These are phyloP conservation scores for Acanthococcus lagerstroemiae DNA, from an alignment of 2,888 invertebrate genomes.

Conservation along the genomic window DNA sequence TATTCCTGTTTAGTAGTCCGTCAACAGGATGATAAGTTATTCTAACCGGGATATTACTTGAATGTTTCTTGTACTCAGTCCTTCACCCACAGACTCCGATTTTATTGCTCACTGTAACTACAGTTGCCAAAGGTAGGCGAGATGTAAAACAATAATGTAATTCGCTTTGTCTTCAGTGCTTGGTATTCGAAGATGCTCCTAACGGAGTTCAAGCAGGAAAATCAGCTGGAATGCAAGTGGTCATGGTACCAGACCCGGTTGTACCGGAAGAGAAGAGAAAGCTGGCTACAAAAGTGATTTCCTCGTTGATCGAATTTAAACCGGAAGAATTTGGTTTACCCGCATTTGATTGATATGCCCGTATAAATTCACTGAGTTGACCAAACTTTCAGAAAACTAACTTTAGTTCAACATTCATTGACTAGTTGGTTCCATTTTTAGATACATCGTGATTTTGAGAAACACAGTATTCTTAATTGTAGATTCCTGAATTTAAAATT, in stretches of 20 bases:
- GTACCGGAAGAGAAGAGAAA: constrained; percentile 45
- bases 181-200: constrained; percentile 87
- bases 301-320: constrained; percentile 63
- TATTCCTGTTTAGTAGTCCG: too few species aligned
- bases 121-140: too few species aligned
- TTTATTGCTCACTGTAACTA: too few species aligned
- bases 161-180: constrained; percentile 47
- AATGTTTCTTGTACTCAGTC: too few species aligned
- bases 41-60: too few species aligned
- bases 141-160: neutral
- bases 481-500: too few species aligned
- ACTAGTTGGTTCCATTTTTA: neutral
- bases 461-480: too few species aligned
- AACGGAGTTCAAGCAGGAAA: constrained; percentile 73
- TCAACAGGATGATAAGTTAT: too few species aligned
- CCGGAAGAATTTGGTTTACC: constrained; percentile 83
- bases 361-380: neutral
- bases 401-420: neutral
- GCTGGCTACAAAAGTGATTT: constrained; percentile 59
- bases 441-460: neutral
- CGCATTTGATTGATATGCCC: constrained; percentile 43
- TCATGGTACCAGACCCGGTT: constrained; percentile 66
- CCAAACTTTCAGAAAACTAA: neutral
- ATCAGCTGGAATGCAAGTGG: constrained; percentile 73
- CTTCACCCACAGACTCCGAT: too few species aligned